Percentiles rank a stretch among this genome's conserved stretches.
phyloP scores from a whole-genome alignment of 2,113 vertebrate genomes.

The Potamarius usumacintae region DNA sequence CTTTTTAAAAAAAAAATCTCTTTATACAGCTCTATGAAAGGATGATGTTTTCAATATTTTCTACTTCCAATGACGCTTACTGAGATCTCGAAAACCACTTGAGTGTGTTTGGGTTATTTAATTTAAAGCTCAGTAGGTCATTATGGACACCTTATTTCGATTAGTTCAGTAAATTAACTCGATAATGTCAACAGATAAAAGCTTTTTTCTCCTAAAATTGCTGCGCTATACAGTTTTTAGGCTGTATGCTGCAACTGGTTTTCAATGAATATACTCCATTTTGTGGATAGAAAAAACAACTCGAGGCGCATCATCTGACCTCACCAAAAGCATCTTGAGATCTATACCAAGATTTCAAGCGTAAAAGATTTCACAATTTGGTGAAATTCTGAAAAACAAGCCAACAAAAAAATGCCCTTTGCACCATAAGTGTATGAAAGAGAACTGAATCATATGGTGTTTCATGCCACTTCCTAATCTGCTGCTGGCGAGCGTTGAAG shows the following conservation, averaged over 20 bases:
- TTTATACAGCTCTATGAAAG: not conserved
- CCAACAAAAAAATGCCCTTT: not conserved
- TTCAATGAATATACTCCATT: not conserved
- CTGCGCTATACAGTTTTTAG: not conserved
- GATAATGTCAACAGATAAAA: not conserved
- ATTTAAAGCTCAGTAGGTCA: not conserved
- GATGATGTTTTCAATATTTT: not conserved
- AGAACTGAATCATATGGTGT: not conserved
- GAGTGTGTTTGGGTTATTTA: not conserved
- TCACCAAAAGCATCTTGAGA: not conserved
- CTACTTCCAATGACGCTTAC: not conserved
- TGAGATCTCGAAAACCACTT: not conserved
- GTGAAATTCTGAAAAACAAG: not conserved
- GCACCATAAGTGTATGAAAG: not conserved
- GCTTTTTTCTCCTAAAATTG: not conserved
- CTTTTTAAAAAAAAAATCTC: no score
- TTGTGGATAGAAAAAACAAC: not conserved
- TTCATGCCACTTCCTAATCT: not conserved
- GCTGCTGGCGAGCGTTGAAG: not conserved
- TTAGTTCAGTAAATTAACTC: not conserved
- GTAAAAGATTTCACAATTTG: not conserved
- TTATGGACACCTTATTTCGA: not conserved
- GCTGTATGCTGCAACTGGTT: not conserved
- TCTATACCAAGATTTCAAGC: not conserved
- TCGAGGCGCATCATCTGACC: not conserved